Base-by-base conservation (phyloP, 2,888 invertebrate genomes). In the Sphaerophoria taeniata region DNA sequence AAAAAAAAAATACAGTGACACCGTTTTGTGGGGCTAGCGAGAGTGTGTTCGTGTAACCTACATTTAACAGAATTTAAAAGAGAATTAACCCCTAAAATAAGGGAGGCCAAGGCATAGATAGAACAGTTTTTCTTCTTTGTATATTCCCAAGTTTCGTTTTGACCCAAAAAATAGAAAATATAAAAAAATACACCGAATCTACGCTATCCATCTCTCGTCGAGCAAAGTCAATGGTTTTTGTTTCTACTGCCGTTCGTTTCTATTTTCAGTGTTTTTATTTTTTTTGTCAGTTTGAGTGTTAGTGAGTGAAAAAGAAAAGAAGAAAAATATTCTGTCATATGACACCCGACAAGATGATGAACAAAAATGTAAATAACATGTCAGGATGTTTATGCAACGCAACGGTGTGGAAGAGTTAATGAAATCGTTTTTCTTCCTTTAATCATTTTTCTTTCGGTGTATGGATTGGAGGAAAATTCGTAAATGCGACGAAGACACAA, bases 31-130 rank as follows among this genome's bases (percentile, higher is more conserved):
- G 24, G 24, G 24, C 24, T 24, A 24, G 24, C 24, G 51, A 56
- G 60, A 34, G 75, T 55, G 47, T 60, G 55, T 70, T 78, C 60
- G 71, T 79, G 69, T 84, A 84, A 84, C 84, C 84, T 80, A 84
- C 71, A 80, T 84, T 84, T 61, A 67, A 51, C 53, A 60, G 67
- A 78, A 74, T 78, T 77, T 39, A 34, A 33, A 36, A 47, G 45
- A 71, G 36, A 71, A 71, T 47, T 55, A 67, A 79, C 56, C 60
- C 58, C 31, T 51, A 53, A 76, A 45, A 49, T 34, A 56, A 71
- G 67, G 53, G 39, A 67, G 39, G 33, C 34, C 63, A 45, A 43
- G 36, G 16, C 69, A 63, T 78, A 65, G 63, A 49, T 63, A 49
- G 34, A 49, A 12, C 34, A 47, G 14, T 53, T 51, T 6, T 58